Percentiles rank a stretch among this genome's conserved stretches.
Conservation (phyloP, 2,797 vertebrate species). For the Chloroceryle inda region DNA sequence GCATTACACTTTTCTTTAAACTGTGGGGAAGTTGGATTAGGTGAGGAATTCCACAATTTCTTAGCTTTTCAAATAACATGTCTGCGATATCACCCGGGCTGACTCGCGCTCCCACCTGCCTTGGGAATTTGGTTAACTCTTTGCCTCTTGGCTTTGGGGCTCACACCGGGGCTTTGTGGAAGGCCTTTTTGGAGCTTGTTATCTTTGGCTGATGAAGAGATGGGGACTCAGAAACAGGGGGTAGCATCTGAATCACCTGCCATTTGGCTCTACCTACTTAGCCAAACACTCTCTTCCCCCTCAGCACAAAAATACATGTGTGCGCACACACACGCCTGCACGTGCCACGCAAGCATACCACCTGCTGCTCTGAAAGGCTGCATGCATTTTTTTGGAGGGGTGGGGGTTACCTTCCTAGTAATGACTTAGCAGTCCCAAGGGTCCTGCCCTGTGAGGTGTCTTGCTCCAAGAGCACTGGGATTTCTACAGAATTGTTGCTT, state of each 20-base stretch:
- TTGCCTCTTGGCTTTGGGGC: background rate
- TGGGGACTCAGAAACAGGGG: background rate
- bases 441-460: background rate
- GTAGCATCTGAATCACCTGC: conserved; percentile 60
- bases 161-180: background rate
- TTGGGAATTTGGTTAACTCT: conserved; percentile 64
- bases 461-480: background rate
- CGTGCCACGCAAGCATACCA: background rate
- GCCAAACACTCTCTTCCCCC: conserved; percentile 6
- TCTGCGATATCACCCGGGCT: conserved; percentile 56
- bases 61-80: conserved; percentile 78
- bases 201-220: background rate
- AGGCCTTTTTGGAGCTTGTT: background rate
- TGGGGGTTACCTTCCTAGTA: background rate
- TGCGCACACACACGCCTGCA: conserved; percentile 17
- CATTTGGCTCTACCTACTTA: conserved; percentile 67
- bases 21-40: conserved; percentile 77
- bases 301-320: conserved; percentile 65
- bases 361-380: conserved; percentile 29
- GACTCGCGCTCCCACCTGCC: conserved; percentile 58
- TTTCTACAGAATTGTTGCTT: background rate
- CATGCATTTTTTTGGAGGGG: background rate
- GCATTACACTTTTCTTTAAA: conserved; percentile 70
- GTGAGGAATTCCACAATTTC: conserved; percentile 78
- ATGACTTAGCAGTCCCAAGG: background rate